phyloP scores from a whole-genome alignment of 2,113 vertebrate species.

The Trochalopteron elliotii region DNA sequence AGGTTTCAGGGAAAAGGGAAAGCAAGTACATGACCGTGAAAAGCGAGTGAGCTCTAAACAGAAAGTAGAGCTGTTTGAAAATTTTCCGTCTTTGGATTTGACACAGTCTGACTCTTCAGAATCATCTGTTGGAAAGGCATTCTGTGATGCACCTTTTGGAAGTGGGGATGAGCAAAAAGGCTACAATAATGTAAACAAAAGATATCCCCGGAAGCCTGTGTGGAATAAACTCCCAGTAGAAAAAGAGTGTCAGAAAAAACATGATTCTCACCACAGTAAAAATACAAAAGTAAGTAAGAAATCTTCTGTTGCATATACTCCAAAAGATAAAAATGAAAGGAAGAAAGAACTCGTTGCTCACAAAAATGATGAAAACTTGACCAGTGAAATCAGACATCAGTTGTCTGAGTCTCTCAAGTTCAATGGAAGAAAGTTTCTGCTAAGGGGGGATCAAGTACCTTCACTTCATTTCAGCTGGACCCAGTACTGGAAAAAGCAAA shows the following conservation, averaged over 20 bases:
- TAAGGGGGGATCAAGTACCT: slow-evolving; percentile 75
- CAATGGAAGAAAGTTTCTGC: slow-evolving; percentile 65
- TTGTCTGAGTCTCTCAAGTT: slow-evolving; percentile 61
- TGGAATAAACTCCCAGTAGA: slow-evolving; percentile 77
- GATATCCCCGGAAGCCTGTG: slow-evolving; percentile 68
- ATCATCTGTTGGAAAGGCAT: slow-evolving; percentile 62
- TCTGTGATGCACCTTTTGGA: slow-evolving; percentile 57
- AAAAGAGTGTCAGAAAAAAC: slow-evolving; percentile 72
- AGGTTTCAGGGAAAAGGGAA: slow-evolving; percentile 76
- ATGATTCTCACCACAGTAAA: slow-evolving; percentile 67
- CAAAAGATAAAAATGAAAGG: slow-evolving; percentile 74
- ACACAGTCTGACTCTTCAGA: slow-evolving; percentile 72
- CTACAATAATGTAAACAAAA: slow-evolving; percentile 64
- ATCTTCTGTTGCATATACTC: slow-evolving; percentile 34
- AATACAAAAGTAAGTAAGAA: slow-evolving; percentile 60
- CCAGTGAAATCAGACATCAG: slow-evolving; percentile 50
- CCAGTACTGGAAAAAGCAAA: slow-evolving; percentile 78
- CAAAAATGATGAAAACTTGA: slow-evolving; percentile 48
- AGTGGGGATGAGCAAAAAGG: slow-evolving; percentile 71
- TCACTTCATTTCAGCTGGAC: slow-evolving; percentile 73
- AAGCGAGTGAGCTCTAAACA: slow-evolving; percentile 69
- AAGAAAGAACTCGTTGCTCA: slow-evolving; percentile 56
- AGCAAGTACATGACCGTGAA: slow-evolving; percentile 65
- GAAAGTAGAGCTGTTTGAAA: slow-evolving; percentile 69
- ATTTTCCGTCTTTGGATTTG: slow-evolving; percentile 55